A percentile compares a stretch with the other conserved stretches of the same genome.
Evolutionary conservation across 2,113 vertebrate species (phyloP).

Genomic region (Strix aluco): DNA sequence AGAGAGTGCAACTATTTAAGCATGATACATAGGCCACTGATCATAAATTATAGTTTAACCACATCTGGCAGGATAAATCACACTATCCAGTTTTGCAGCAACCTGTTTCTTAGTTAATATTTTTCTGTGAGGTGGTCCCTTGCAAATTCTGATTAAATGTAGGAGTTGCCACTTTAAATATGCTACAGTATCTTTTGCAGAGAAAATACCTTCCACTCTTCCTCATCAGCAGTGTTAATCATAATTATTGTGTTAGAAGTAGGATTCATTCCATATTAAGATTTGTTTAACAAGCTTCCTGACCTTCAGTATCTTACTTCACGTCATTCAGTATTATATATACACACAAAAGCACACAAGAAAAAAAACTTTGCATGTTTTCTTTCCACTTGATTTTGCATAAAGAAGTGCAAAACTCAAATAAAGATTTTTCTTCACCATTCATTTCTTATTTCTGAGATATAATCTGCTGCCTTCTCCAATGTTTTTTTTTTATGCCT

Average conservation of each 20-base stretch:
- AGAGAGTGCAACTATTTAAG: conserved; percentile 31
- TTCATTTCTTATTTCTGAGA: not conserved
- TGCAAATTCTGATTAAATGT: conserved; percentile 30
- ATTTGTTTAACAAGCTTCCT: not conserved
- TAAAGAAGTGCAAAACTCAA: not conserved
- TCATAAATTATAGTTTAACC: conserved; percentile 32
- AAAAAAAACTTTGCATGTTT: not conserved
- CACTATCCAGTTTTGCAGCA: conserved; percentile 6
- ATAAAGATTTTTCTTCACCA: not conserved
- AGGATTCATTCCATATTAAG: not conserved
- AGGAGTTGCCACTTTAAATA: not conserved
- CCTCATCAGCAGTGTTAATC: not conserved
- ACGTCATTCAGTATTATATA: not conserved
- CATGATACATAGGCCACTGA: conserved; percentile 30
- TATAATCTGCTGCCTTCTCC: not conserved
- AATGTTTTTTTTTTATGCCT: not conserved
- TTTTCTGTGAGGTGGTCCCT: not conserved
- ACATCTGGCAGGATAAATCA: conserved; percentile 33
- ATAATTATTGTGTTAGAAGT: not conserved
- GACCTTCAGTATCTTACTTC: not conserved
- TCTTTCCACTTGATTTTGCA: not conserved
- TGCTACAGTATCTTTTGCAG: not conserved
- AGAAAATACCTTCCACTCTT: not conserved
- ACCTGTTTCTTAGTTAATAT: not conserved
- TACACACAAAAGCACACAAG: not conserved